A percentile compares a stretch with the other conserved stretches of the same genome.
These are phyloP conservation scores for Hipparchia semele DNA, from an alignment of 2,888 invertebrate species.

Conservation along the genomic window DNA sequence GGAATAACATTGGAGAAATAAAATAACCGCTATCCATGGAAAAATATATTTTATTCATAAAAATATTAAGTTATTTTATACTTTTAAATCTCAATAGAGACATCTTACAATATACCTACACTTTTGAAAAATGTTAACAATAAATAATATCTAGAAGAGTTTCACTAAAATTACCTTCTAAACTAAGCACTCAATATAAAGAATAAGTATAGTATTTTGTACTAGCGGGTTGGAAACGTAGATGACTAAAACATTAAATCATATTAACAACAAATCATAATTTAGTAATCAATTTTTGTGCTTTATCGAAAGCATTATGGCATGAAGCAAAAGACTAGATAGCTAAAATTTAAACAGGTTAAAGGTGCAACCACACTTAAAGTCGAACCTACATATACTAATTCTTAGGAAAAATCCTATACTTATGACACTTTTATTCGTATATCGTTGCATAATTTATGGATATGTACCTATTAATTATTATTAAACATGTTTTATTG, in stretches of 20 bases:
- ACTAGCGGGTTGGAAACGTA: slow-evolving; percentile 44
- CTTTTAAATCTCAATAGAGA: slow-evolving; percentile 76
- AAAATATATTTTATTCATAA: slow-evolving; percentile 65
- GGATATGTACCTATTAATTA: background rate
- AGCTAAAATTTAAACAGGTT: background rate
- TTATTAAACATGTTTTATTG: background rate
- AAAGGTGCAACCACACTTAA: background rate
- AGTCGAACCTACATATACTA: background rate
- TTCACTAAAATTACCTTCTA: slow-evolving; percentile 46
- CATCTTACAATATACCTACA: slow-evolving; percentile 34
- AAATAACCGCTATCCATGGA: slow-evolving; percentile 23
- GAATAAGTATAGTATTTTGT: slow-evolving; percentile 46
- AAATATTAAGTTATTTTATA: slow-evolving; percentile 58
- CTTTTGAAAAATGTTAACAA: slow-evolving; percentile 53
- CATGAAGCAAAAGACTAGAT: background rate
- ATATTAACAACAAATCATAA: background rate
- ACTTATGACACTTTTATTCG: background rate
- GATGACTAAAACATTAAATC: background rate
- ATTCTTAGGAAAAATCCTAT: background rate
- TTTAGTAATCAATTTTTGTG: slow-evolving; percentile 1
- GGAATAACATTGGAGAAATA: background rate
- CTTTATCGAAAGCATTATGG: slow-evolving; percentile 10
- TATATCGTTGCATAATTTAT: background rate
- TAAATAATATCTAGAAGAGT: slow-evolving; percentile 51
- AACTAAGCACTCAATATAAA: slow-evolving; percentile 29